These are phyloP conservation scores for Oreochromis tanganicae DNA, from an alignment of 2,113 vertebrate species.

Conservation along the genomic window DNA sequence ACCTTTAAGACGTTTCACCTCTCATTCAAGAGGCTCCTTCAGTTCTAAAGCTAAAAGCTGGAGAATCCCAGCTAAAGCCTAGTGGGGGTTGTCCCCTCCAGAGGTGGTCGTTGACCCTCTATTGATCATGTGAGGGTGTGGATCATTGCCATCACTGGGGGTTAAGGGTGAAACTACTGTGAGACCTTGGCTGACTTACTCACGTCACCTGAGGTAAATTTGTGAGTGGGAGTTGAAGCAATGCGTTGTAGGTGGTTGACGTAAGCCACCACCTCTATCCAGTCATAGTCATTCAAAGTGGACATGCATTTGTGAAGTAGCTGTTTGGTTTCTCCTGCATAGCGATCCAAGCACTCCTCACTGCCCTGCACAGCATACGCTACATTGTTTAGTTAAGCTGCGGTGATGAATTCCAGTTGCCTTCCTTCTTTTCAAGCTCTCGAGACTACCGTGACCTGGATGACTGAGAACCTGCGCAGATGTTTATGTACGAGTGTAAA, in stretches of 20 bases:
- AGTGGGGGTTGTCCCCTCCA: not conserved
- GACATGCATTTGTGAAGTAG: not conserved
- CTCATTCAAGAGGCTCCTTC: not conserved
- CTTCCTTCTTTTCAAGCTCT: not conserved
- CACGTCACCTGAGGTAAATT: not conserved
- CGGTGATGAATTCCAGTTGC: not conserved
- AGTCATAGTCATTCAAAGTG: not conserved
- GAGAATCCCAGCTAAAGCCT: not conserved
- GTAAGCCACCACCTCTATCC: not conserved
- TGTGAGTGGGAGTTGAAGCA: not conserved
- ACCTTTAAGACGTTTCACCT: not conserved
- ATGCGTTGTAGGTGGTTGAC: not conserved
- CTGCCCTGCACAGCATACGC: not conserved
- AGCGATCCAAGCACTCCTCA: not conserved
- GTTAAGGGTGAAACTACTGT: not conserved
- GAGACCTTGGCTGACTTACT: not conserved
- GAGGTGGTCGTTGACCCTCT: rapidly evolving
- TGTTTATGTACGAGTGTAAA: not conserved
- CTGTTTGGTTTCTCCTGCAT: not conserved
- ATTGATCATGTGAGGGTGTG: not conserved
- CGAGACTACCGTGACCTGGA: not conserved
- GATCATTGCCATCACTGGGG: not conserved
- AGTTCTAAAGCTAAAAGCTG: not conserved
- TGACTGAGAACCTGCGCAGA: not conserved
- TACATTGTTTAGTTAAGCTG: not conserved